Base-by-base conservation (phyloP, 2,888 invertebrate species). In the Clusia tigrina region DNA sequence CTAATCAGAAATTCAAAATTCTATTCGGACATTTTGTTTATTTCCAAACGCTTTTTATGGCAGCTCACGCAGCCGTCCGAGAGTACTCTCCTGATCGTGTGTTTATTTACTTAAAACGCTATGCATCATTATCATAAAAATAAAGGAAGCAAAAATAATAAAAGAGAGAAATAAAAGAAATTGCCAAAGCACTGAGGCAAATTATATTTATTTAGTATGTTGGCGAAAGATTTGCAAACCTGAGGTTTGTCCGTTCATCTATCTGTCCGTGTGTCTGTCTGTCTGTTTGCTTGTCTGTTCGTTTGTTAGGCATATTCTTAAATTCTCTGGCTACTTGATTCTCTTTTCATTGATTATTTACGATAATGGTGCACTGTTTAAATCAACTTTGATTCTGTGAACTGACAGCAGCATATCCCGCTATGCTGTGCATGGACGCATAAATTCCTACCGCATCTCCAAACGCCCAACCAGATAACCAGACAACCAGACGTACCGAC, bases 31-130 rank as follows among this genome's bases (percentile, higher is more conserved):
- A 9, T 5, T 42, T 18, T 48, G 48, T 48, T 48, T 48, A 48
- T 48, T 48, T 22, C 20, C 48, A 48, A 48, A 48, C 15, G 22
- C 22, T 48, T 48, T 48, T 48, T 48, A 18, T 48, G 48, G 48
- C 48, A n/a, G n/a, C 42, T 3, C n/a, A 17, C 12, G 32, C n/a
- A n/a, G n/a, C n/a, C n/a, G n/a, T n/a, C n/a, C 32, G 5, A 5
- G 32, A 42, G 42, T 42, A 17, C 42, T 42, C 15, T 42, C 9
- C 3, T 42, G 42, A 15, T 10, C n/a, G 42, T 42, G 42, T 42
- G 9, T 12, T 55, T 58, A 26, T 58, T 58, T 58, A 22, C 52
- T 58, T 58, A 58, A 46, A 37, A 58, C 51, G 58, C 37, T 48
- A 37, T 48, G 58, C 58, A 32, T 58, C 32, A 51, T 58, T 51